These are phyloP conservation scores for Neolamprologus modestus DNA, from an alignment of 2,113 vertebrate genomes.

Conservation along the genomic window DNA sequence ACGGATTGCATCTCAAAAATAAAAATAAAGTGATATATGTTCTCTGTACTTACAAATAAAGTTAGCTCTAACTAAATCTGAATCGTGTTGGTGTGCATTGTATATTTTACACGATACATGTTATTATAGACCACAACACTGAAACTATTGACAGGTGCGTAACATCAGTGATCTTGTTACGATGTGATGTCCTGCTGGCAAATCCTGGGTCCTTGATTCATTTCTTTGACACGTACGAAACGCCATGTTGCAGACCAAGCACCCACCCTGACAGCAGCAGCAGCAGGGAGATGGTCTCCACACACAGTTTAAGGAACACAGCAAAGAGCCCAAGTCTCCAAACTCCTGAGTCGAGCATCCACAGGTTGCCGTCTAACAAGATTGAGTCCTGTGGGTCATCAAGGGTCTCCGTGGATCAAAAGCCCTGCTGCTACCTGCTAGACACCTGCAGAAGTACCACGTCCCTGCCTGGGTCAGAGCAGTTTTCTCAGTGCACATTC, in stretches of 20 bases:
- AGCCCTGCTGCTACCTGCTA: neutral
- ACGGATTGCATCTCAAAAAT: neutral
- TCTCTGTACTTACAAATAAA: conserved; percentile 46
- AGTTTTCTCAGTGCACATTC: neutral
- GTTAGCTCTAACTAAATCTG: neutral
- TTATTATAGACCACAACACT: neutral
- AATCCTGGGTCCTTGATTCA: neutral
- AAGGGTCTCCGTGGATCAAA: neutral
- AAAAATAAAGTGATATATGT: neutral
- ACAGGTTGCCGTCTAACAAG: fast-evolving
- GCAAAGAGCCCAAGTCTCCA: neutral
- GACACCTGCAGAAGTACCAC: neutral
- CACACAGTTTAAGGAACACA: neutral
- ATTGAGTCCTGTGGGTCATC: neutral
- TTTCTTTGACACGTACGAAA: fast-evolving
- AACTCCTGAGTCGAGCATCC: neutral
- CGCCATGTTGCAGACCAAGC: no score
- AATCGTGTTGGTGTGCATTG: neutral
- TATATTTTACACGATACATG: neutral
- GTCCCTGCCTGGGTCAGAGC: neutral
- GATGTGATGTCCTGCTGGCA: neutral
- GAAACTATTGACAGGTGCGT: neutral
- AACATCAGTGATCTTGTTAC: neutral
- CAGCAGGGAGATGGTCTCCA: neutral
- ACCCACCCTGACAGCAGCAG: neutral